Conservation (phyloP, 2,797 vertebrate genomes). For the Eulemur mongoz region DNA sequence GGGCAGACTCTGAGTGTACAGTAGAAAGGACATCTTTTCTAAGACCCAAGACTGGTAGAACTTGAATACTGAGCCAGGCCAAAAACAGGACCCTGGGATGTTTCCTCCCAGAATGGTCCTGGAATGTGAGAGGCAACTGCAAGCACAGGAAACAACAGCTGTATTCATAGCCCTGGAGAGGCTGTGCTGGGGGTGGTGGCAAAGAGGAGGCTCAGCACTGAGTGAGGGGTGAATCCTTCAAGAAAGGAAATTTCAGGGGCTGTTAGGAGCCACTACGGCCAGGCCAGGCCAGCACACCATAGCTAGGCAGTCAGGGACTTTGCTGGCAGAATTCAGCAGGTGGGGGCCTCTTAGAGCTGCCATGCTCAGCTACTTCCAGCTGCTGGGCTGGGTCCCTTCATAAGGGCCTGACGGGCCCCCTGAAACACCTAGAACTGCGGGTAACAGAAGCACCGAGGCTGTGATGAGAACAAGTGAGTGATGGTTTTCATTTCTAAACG, state of each 20-base stretch:
- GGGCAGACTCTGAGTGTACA: neutral
- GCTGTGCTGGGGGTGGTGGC: neutral
- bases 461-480: neutral
- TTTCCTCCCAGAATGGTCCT: conserved; percentile 58
- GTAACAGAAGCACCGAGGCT: neutral
- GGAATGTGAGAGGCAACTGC: conserved; percentile 64
- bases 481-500: conserved; percentile 5
- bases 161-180: conserved; percentile 60
- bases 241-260: neutral
- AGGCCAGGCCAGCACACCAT: neutral
- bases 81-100: neutral
- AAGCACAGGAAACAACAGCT: conserved; percentile 70
- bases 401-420: neutral
- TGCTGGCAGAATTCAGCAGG: neutral
- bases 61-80: neutral
- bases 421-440: neutral
- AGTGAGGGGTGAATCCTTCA: neutral
- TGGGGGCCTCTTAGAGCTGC: neutral
- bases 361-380: neutral
- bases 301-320: neutral
- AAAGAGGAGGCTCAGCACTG: neutral
- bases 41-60: neutral
- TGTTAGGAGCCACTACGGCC: neutral
- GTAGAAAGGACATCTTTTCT: neutral
- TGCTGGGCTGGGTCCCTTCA: neutral